phyloP scores from a whole-genome alignment of 2,113 vertebrate species.

The Colius striatus region DNA sequence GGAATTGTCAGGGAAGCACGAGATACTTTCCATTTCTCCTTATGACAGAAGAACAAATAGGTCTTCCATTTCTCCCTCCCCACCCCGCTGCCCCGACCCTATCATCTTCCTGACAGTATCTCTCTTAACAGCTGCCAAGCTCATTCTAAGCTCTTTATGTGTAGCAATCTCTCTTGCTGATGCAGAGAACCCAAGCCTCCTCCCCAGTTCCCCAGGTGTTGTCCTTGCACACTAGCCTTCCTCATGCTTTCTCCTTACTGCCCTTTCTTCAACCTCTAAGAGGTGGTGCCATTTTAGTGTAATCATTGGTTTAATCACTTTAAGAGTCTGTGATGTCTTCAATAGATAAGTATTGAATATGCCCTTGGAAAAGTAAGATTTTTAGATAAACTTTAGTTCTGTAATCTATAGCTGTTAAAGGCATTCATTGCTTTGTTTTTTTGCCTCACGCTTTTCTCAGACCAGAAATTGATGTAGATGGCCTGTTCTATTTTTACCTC shows the following conservation, averaged over 20 bases:
- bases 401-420: slow-evolving; percentile 62
- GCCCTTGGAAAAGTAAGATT: slow-evolving; percentile 52
- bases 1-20: not conserved
- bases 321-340: slow-evolving; percentile 39
- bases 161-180: not conserved
- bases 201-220: not conserved
- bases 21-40: not conserved
- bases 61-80: not conserved
- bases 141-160: not conserved
- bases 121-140: not conserved
- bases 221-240: not conserved
- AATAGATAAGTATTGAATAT: slow-evolving; percentile 53
- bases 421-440: slow-evolving; percentile 43
- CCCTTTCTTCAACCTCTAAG: slow-evolving; percentile 40
- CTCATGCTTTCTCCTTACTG: not conserved
- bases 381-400: slow-evolving; percentile 61
- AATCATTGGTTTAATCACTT: slow-evolving; percentile 61
- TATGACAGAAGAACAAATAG: not conserved
- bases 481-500: slow-evolving; percentile 44
- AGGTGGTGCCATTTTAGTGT: slow-evolving; percentile 49
- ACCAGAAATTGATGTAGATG: slow-evolving; percentile 53
- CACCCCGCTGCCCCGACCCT: not conserved
- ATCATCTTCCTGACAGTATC: not conserved
- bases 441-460: slow-evolving; percentile 13
- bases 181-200: not conserved